A percentile compares a stretch with the other conserved stretches of the same genome.
phyloP scores from a whole-genome alignment of 2,797 vertebrate genomes.

The Pantherophis vulpinus region DNA sequence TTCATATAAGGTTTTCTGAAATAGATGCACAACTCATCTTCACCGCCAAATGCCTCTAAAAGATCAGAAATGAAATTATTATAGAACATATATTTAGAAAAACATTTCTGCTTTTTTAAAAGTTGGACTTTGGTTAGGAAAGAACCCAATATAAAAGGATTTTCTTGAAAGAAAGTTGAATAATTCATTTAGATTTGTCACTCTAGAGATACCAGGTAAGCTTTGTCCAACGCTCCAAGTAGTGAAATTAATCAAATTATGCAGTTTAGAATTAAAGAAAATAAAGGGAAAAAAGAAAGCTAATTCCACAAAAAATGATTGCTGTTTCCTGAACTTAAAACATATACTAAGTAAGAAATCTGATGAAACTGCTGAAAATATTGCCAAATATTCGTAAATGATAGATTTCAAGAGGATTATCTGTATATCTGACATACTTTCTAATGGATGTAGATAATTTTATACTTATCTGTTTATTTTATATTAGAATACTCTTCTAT shows the following conservation, averaged over 20 bases:
- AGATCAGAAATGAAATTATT: slow-evolving; percentile 49
- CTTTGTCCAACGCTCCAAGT: neutral
- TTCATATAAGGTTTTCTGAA: slow-evolving; percentile 78
- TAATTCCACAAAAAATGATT: neutral
- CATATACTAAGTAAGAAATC: neutral
- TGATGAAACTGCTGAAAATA: neutral
- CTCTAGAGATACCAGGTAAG: neutral
- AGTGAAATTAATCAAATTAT: neutral
- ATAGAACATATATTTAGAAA: slow-evolving; percentile 4
- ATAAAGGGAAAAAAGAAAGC: neutral
- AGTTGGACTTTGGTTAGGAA: neutral
- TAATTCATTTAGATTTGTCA: neutral
- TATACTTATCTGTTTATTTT: no score
- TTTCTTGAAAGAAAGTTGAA: neutral
- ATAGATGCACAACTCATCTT: slow-evolving; percentile 79
- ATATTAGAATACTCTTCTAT: no score
- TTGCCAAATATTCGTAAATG: neutral
- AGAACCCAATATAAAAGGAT: neutral
- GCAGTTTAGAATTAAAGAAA: neutral
- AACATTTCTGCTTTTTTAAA: neutral
- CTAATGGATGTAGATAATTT: no score
- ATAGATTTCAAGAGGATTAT: neutral
- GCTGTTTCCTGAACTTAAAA: neutral
- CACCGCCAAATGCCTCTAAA: slow-evolving; percentile 73
- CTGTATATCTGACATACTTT: neutral